A percentile compares a stretch with the other conserved stretches of the same genome.
Conservation (phyloP, 2,797 vertebrate species). For the Sandelia bainsii region DNA sequence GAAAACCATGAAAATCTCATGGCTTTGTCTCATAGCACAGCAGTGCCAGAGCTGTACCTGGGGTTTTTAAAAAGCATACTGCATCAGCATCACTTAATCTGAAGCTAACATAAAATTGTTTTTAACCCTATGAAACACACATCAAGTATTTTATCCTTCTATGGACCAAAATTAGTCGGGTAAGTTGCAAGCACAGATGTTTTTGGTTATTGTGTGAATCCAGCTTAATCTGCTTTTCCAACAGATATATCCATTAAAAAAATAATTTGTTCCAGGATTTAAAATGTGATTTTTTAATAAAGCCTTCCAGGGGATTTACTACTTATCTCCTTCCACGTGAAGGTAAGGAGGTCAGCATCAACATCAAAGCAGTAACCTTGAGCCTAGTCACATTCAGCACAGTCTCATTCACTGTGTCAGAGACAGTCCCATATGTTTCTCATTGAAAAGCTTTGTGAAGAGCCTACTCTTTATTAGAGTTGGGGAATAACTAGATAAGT, state of each 20-base stretch:
- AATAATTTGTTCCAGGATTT: slow-evolving; percentile 35
- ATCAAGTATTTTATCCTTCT: slow-evolving; percentile 38
- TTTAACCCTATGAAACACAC: slow-evolving; percentile 29
- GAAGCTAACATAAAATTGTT: slow-evolving; percentile 34
- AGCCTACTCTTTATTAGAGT: background rate
- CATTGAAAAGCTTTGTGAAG: background rate
- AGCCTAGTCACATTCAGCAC: background rate
- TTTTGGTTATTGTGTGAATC: slow-evolving; percentile 30
- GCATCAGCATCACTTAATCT: slow-evolving; percentile 15
- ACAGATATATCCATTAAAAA: slow-evolving; percentile 27
- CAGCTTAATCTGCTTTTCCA: slow-evolving; percentile 33
- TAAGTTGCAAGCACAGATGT: slow-evolving; percentile 1
- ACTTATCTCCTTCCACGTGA: slow-evolving; percentile 17
- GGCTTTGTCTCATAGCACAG: slow-evolving; percentile 29
- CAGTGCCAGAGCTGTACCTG: slow-evolving; percentile 13
- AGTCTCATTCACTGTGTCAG: background rate
- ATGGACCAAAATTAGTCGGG: slow-evolving; percentile 32
- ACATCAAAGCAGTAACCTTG: slow-evolving; percentile 21
- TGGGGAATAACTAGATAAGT: background rate
- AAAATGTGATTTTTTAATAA: slow-evolving; percentile 18
- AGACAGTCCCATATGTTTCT: slow-evolving; percentile 2
- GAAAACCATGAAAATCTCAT: slow-evolving; percentile 29
- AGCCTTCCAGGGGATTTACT: slow-evolving; percentile 19
- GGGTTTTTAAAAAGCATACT: slow-evolving; percentile 35
- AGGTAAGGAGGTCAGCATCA: slow-evolving; percentile 20